Evolutionary conservation across 1,140 invertebrate genomes (phyloP), one percentile per base, ranked within the genome.

Genomic region (Diachasma alloeum): DNA sequence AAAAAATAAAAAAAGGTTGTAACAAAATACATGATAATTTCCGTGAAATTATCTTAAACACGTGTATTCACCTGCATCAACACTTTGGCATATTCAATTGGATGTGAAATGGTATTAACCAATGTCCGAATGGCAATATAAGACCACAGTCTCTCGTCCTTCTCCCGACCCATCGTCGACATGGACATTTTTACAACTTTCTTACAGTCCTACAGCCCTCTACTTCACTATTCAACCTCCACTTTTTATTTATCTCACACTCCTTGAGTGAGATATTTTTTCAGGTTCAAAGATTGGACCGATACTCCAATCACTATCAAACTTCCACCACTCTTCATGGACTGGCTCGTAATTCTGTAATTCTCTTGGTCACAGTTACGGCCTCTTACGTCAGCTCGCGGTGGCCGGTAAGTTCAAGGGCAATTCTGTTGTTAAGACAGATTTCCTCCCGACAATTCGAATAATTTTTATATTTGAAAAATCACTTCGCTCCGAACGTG

Each of bases 11-110:
- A 79, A 77, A 56, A 76, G 74, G 36, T n/a, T 31, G 46, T 13
- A 79, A 13, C n/a, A 71, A 76, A 26, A 44, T 74, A 2, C 26
- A 42, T n/a, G 31, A 56, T 59, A 74, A 46, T 15, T 31, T 6
- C 73, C 48, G n/a, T n/a, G 22, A 11, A 17, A n/a, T n/a, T n/a
- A n/a, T n/a, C n/a, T n/a, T n/a, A 53, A 56, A 69, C 42, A 68
- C 31, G 8, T 71, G 37, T 69, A 78, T 87, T 85, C 88, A 93
- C 92, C 90, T 93, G 95, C 84, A 96, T 96, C 68, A 96, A 89
- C 77, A 95, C 92, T 90, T 96, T 96, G 11, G 94, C 94, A 89
- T 95, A 96, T 88, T 96, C 94, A 78, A 96, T 92, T 2, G 95
- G 95, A 88, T 96, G 93, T 72, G 91, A 91, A 82, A 92, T 82